Evolutionary conservation across 2,888 invertebrate species (phyloP), one percentile per base, ranked within the genome.

Genomic region (Chymomyza procnemis): DNA sequence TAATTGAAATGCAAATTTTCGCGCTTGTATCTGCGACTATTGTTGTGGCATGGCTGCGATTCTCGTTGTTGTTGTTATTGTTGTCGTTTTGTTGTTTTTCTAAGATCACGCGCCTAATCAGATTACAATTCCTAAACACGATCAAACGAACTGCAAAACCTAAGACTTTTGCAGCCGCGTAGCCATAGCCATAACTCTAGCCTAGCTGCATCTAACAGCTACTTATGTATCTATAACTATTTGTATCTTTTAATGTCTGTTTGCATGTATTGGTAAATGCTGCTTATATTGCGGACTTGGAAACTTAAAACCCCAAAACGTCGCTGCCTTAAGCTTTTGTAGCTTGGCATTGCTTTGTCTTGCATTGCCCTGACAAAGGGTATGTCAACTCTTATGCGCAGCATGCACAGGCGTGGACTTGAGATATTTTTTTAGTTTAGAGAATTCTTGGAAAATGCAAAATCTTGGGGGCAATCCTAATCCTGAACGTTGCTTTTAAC

Each of bases 1-100:
- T 76, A 80, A 81, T 81, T 81, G 78, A 83, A 69, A 76, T 74
- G 74, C 71, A 76, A 76, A 76, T 77, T 71, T 63, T 54, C 34
- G 34, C 34, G 34, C 34, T 41, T 41, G 34, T 41, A 34, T 1
- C 34, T 41, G 34, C 34, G n/a, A 9, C 18, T 48, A 55, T 52
- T 18, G 67, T 66, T 41, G 12, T 41, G 12, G 66, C 73, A 67
- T 65, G 26, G 26, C 26, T 1, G 26, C 5, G 26, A 6, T 26
- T 26, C 6, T 26, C 4, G 2, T 22, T 26, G 1, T 62, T 64
- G n/a, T n/a, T n/a, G n/a, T n/a, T n/a, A n/a, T n/a, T n/a, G n/a
- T n/a, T n/a, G n/a, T n/a, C n/a, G n/a, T n/a, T n/a, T n/a, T n/a
- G n/a, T n/a, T n/a, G n/a, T n/a, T 65, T 19, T 48, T 54, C 55